Evolutionary conservation across 2,888 invertebrate species (phyloP), one percentile per base, ranked within the genome.

Genomic region (Sinelater perroti): DNA sequence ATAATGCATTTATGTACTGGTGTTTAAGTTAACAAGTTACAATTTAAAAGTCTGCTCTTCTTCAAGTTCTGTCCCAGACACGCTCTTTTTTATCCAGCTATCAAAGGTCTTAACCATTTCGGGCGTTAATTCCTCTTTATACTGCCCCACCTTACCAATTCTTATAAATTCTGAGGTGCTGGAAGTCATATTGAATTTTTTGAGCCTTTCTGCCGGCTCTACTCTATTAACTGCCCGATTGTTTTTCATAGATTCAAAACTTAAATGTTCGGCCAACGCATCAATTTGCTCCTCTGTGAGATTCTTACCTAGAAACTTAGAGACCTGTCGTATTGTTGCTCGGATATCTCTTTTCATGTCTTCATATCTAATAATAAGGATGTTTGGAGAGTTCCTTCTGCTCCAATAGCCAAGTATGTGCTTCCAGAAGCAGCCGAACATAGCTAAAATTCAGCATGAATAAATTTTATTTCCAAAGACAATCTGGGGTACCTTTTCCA

Each of bases 361-460:
- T 75, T 91, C 91, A 66, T 90, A 91, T 70, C 87, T 87, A 38
- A 91, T 75, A 66, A 89, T 88, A 2, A 90, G 74, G 61, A 90
- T 77, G 71, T 89, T 88, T 1, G 84, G 79, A 61, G 87, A 78
- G 56, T 87, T 67, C 55, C 85, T 80, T 42, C 83, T 73, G 3
- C 82, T 78, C 85, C 88, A 88, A 0, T 87, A 88, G 77, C 90
- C 89, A 67, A 85, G 85, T 1, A 91, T 71, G 67, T 91, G 90
- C 49, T 85, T 84, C 79, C 88, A 90, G 68, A 84, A 90, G 0
- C 91, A 90, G 51, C 86, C 82, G 85, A 87, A 89, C 18, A 85
- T 81, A 70, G 85, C 88, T 62, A n/a, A 16, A 59, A 55, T 0
- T 14, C 3, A 33, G n/a, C 1, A 10, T 10, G 6, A n/a, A 33